These are phyloP conservation scores for Anabacerthia variegaticeps DNA, from an alignment of 2,797 vertebrate genomes.

Conservation along the genomic window DNA sequence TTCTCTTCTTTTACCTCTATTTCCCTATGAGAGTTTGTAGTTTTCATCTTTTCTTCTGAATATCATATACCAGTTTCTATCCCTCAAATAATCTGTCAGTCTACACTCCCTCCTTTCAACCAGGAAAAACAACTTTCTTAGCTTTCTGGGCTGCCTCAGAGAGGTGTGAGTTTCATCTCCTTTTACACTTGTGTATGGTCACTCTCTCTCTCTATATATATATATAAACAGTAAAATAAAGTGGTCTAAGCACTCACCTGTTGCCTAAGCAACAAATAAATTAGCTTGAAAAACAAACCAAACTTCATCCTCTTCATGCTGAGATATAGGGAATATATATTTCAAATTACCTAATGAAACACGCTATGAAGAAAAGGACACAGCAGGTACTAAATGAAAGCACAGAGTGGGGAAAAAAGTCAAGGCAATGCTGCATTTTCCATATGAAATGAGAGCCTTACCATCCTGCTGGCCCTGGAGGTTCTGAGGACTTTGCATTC, in stretches of 20 bases:
- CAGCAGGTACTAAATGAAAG: constrained; percentile 9
- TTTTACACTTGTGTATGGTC: background rate
- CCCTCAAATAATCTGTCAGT: background rate
- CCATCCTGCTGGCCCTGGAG: constrained; percentile 83
- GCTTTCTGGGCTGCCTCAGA: background rate
- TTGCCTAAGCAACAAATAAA: constrained; percentile 47
- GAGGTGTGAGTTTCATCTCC: background rate
- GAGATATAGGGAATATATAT: background rate
- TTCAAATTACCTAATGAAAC: constrained; percentile 34
- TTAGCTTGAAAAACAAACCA: background rate
- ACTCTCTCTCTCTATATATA: background rate
- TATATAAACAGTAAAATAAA: background rate
- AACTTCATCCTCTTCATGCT: background rate
- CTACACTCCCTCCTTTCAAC: background rate
- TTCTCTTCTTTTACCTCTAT: background rate
- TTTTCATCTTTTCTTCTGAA: background rate
- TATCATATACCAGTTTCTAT: background rate
- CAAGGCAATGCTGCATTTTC: background rate
- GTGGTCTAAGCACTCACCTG: background rate
- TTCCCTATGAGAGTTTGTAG: background rate
- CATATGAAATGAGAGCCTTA: constrained; percentile 61
- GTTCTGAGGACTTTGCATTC: constrained; percentile 85
- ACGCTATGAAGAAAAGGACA: background rate
- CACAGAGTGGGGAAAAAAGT: background rate
- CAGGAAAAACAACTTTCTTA: background rate